Evolutionary conservation across 2,888 invertebrate species (phyloP).

Genomic region (Desoria tigrina): DNA sequence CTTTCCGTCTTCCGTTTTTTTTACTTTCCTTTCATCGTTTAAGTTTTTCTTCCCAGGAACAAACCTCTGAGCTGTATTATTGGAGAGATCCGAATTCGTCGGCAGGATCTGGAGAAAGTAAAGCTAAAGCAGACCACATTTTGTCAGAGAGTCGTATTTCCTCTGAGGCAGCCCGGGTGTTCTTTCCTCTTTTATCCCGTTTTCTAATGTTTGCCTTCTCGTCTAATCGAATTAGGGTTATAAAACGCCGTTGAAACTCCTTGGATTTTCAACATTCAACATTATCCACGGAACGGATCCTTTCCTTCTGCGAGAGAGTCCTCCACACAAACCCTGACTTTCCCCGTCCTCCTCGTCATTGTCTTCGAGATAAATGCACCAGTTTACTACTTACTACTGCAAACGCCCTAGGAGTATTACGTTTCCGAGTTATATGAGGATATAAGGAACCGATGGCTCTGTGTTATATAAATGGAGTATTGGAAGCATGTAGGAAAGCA

Average conservation of each 20-base stretch:
- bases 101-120: constrained; percentile 9
- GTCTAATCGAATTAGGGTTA: constrained; percentile 47
- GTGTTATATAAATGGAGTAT: too few relatives aligned
- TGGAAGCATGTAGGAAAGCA: too few relatives aligned
- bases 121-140: constrained; percentile 13
- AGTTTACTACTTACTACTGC: constrained; percentile 29
- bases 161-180: constrained; percentile 15
- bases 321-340: constrained; percentile 4
- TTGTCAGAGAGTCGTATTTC: constrained; percentile 23
- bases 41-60: constrained; percentile 3
- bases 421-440: too few relatives aligned
- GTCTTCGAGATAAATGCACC: constrained; percentile 39
- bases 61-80: neutral
- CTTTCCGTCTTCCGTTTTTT: neutral
- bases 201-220: constrained; percentile 41
- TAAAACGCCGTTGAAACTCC: constrained; percentile 38
- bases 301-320: neutral
- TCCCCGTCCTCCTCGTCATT: constrained; percentile 26
- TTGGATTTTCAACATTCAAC: constrained; percentile 11
- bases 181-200: constrained; percentile 21
- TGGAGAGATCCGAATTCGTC: too few relatives aligned
- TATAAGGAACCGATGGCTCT: too few relatives aligned
- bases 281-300: neutral
- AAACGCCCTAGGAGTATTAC: too few relatives aligned
- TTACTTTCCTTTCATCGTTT: constrained; percentile 14